Evolutionary conservation across 1,140 invertebrate species (phyloP).

Genomic region (Panonychus citri): DNA sequence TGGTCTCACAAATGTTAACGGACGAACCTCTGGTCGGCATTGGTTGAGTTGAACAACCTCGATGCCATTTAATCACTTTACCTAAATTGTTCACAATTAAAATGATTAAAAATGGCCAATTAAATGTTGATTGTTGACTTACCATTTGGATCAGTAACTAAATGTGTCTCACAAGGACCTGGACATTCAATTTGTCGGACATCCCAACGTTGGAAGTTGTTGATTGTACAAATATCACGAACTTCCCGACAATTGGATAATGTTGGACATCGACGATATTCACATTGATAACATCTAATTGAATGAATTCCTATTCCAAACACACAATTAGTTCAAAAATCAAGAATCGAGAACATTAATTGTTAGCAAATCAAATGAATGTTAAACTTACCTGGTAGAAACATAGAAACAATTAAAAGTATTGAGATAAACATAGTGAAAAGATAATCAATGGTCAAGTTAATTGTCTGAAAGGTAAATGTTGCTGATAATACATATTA

Average conservation of each 20-base stretch:
- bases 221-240: slow-evolving; percentile 10
- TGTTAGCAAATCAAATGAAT: too few relatives aligned
- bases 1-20: slow-evolving; percentile 1
- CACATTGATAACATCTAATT: not conserved
- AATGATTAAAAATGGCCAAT: not conserved
- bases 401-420: too few relatives aligned
- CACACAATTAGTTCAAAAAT: too few relatives aligned
- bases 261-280: not conserved
- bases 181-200: slow-evolving; percentile 10
- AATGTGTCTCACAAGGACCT: slow-evolving; percentile 8
- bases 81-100: not conserved
- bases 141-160: slow-evolving; percentile 10
- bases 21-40: not conserved
- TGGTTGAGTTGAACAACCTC: slow-evolving; percentile 1
- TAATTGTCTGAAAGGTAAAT: too few relatives aligned
- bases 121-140: not conserved
- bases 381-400: too few relatives aligned
- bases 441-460: too few relatives aligned
- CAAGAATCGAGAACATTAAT: too few relatives aligned
- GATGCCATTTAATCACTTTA: slow-evolving; percentile 6
- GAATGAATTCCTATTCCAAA: too few relatives aligned
- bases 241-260: slow-evolving; percentile 7
- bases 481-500: too few relatives aligned
- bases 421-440: too few relatives aligned
- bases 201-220: slow-evolving; percentile 3